These are phyloP conservation scores for Lepidotrigona ventralis DNA, from an alignment of 1,140 invertebrate species.

Conservation along the genomic window DNA sequence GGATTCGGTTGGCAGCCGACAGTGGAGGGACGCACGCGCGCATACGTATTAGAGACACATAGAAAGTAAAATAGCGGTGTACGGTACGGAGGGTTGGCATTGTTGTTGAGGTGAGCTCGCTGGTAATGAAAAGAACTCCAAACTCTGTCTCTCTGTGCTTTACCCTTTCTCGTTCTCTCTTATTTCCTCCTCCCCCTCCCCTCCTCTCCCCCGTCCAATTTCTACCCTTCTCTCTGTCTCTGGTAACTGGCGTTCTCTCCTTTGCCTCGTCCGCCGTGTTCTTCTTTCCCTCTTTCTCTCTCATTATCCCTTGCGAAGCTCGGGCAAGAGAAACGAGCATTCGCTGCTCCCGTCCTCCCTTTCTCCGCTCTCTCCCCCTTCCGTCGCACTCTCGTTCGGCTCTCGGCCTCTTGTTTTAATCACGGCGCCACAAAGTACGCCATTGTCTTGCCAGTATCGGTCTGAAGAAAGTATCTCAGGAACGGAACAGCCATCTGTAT, in stretches of 20 bases:
- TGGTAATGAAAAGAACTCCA: slow-evolving; percentile 72
- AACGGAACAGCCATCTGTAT: slow-evolving; percentile 44
- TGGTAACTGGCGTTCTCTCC: slow-evolving; percentile 11
- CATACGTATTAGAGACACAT: slow-evolving; percentile 36
- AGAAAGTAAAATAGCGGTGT: slow-evolving; percentile 31
- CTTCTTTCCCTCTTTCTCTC: slow-evolving; percentile 42
- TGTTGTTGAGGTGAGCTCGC: slow-evolving; percentile 63
- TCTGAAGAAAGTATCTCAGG: slow-evolving; percentile 67
- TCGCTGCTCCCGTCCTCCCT: slow-evolving; percentile 47
- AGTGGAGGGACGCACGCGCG: background rate
- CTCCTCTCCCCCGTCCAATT: slow-evolving; percentile 1
- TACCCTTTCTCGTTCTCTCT: slow-evolving; percentile 39
- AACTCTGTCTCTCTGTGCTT: slow-evolving; percentile 59
- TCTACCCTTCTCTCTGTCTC: slow-evolving; percentile 8
- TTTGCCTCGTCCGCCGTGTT: background rate
- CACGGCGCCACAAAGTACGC: slow-evolving; percentile 77
- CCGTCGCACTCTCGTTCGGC: slow-evolving; percentile 50
- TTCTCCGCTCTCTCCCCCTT: slow-evolving; percentile 33
- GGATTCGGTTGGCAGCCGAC: background rate
- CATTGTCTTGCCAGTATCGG: slow-evolving; percentile 76
- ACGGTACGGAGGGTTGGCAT: slow-evolving; percentile 46
- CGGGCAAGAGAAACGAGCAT: slow-evolving; percentile 18
- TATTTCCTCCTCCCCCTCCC: slow-evolving; percentile 3
- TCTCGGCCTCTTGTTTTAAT: slow-evolving; percentile 76
- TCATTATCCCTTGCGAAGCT: slow-evolving; percentile 56